Evolutionary conservation across 2,888 invertebrate species (phyloP).

Genomic region (Caenorhabditis japonica): DNA sequence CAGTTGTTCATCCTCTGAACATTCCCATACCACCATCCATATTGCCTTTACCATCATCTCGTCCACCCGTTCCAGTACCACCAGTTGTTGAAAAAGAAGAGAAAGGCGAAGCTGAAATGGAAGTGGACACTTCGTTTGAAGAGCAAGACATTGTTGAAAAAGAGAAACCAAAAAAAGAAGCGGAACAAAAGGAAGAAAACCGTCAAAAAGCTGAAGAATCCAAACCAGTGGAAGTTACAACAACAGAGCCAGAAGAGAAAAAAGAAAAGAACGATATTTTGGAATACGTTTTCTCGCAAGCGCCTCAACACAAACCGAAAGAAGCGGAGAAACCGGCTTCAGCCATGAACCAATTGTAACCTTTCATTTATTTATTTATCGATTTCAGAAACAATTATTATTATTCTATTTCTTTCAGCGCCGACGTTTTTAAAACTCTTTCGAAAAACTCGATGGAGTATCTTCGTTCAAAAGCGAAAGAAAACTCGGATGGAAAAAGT

Average conservation of each 20-base stretch:
- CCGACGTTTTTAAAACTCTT: too few species aligned
- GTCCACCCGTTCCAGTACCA: background rate
- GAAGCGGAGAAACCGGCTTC: background rate
- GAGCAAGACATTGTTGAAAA: conserved; percentile 2
- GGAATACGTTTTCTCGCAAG: background rate
- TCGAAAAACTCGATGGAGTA: too few species aligned
- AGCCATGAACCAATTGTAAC: too few species aligned
- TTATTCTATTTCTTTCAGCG: too few species aligned
- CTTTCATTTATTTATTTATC: too few species aligned
- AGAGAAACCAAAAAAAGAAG: background rate
- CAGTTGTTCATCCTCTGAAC: too few species aligned
- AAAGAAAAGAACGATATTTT: conserved; percentile 10
- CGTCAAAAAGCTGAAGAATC: background rate
- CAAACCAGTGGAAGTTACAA: too few species aligned
- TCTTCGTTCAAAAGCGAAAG: too few species aligned
- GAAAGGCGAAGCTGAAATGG: conserved; percentile 19
- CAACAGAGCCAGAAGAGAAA: background rate
- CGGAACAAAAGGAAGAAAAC: conserved; percentile 6
- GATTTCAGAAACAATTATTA: too few species aligned
- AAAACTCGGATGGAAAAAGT: too few species aligned
- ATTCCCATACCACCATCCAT: too few species aligned
- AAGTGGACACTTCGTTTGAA: background rate
- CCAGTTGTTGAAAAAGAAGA: conserved; percentile 8
- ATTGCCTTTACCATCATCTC: background rate
- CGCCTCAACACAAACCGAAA: background rate